Evolutionary conservation across 2,888 invertebrate genomes (phyloP), one percentile per base, ranked within the genome.

Genomic region (Andrena trimmerana): DNA sequence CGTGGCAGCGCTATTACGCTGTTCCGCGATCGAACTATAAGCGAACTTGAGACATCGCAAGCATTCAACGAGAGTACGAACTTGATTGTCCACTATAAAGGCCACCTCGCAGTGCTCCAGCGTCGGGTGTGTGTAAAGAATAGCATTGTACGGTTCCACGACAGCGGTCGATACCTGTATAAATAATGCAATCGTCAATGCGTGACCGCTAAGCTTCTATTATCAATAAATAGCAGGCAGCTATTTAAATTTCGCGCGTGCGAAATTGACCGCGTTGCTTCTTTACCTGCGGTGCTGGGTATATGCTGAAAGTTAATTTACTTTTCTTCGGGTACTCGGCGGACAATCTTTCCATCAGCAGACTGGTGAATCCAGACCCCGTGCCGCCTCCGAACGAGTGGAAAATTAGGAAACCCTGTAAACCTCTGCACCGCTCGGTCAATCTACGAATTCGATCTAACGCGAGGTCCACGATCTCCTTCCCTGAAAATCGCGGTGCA

Each of bases 321-420:
- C 98, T 97, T 94, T 98, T 98, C 95, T 98, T 98, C 86, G 98
- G 98, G 94, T 98, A 99, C 94, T 99, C 98, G 1, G 98, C 98
- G 65, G 97, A 97, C 57, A 99, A 96, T 70, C 98, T 95, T 94
- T 98, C 98, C 98, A 98, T 98, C 86, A 98, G 95, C 86, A 99
- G 95, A 36, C 98, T 98, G 2, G 98, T 98, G 95, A 99, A 98
- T 57, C 98, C 98, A 60, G 97, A 98, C 75, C 98, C 98, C 89
- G 98, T 98, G 88, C 98, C 98, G 87, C 96, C 97, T 82, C 97
- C 98, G 93, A 98, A 98, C 33, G 98, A 98, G 94, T 98, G 98
- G 95, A 98, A 98, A 91, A 98, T 97, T 90, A 98, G 95, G 95
- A 98, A 98, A 62, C 98, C 98, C 95, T 97, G 94, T 65, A 94